Evolutionary conservation across 1,140 invertebrate genomes (phyloP).

Genomic region (Heliothis subflexa): DNA sequence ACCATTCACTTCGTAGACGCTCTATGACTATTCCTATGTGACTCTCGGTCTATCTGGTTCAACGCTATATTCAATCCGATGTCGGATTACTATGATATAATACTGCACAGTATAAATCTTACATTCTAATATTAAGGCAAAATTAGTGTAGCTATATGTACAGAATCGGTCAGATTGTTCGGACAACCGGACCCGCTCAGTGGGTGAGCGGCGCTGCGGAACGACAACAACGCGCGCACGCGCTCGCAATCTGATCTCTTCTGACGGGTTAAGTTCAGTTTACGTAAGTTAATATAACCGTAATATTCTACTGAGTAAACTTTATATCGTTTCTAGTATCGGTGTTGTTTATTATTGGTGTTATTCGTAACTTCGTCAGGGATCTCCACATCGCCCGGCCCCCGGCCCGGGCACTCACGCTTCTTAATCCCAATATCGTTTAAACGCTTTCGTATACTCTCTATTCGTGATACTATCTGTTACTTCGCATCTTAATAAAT

Average conservation of each 20-base stretch:
- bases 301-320: constrained; percentile 62
- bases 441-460: constrained; percentile 1
- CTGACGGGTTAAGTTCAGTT: constrained; percentile 59
- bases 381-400: constrained; percentile 44
- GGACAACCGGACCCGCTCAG: background rate
- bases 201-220: background rate
- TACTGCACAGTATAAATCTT: constrained; percentile 74
- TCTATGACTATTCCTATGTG: constrained; percentile 49
- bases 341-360: constrained; percentile 64
- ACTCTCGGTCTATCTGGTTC: constrained; percentile 48
- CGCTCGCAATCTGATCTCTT: constrained; percentile 63
- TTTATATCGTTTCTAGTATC: constrained; percentile 59
- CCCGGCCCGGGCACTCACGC: constrained; percentile 2
- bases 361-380: constrained; percentile 57
- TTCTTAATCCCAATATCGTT: constrained; percentile 18
- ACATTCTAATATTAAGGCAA: constrained; percentile 68
- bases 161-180: constrained; percentile 68
- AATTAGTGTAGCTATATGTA: constrained; percentile 66
- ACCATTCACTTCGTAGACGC: constrained; percentile 62
- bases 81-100: constrained; percentile 40
- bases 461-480: constrained; percentile 23
- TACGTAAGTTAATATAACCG: constrained; percentile 68
- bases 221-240: background rate
- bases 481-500: constrained; percentile 13
- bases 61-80: constrained; percentile 48